Evolutionary conservation across 2,113 vertebrate genomes (phyloP), one percentile per base, ranked within the genome.

Genomic region (Ceratotherium simum): DNA sequence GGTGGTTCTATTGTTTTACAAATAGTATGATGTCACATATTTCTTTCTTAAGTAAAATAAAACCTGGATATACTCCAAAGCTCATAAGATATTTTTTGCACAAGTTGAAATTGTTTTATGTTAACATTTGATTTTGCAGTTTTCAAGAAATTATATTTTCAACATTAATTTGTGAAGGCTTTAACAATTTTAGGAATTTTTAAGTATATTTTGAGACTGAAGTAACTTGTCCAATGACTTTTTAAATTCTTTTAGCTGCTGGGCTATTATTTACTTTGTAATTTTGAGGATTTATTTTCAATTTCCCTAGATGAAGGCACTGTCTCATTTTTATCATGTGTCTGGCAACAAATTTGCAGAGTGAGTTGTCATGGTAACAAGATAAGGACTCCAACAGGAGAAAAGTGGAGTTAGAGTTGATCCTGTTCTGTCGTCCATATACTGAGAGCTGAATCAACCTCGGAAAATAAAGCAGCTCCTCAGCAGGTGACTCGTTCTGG

Each of bases 351-450:
- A 21, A 31, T 56, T 11, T 79, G 85, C 90, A 70, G 79, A 82
- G 42, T 93, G 64, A 80, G 98, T 97, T 97, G 96, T 96, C 96
- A 98, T 95, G 87, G 97, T 91, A 97, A 98, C 96, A 73, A 95
- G 92, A 73, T 89, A 13, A 69, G 33, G 91, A 27, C 33, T 96
- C 36, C n/a, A 95, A 5, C 27, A 85, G 62, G 81, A 33, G 12
- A 54, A 83, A 56, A 6, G 89, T 1, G 0, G 3, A 87, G 25
- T 20, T 14, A 39, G 0, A 1, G 3, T 92, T 85, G 81, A 76
- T 96, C 33, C 11, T 60, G 23, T 83, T 21, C 70, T 75, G 16
- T 23, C 86, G 90, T 88, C 5, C 27, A 12, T 20, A 51, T 33
- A 46, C 10, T 14, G 23, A 46, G 67, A 20, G n/a, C 13, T 21